phyloP scores from a whole-genome alignment of 2,113 vertebrate genomes.

The Chitala chitala region DNA sequence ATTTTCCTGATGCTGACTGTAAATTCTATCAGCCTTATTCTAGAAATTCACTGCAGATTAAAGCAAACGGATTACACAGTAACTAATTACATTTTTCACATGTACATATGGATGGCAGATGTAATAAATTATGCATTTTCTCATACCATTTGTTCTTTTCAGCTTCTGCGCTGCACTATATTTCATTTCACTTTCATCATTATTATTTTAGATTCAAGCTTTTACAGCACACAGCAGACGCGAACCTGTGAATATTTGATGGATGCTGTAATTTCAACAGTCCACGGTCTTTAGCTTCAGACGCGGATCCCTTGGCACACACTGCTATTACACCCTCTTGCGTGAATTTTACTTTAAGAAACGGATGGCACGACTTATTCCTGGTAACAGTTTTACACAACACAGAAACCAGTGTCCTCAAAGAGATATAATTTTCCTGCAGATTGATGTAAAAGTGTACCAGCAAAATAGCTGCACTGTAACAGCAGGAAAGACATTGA shows the following conservation, averaged over 20 bases:
- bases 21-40: background rate
- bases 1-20: background rate
- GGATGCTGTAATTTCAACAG: background rate
- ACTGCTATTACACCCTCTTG: background rate
- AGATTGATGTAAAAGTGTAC: slow-evolving; percentile 12
- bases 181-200: slow-evolving; percentile 15
- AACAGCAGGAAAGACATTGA: slow-evolving; percentile 23
- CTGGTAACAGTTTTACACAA: background rate
- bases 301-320: background rate
- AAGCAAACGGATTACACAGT: slow-evolving; percentile 16
- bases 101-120: slow-evolving; percentile 19
- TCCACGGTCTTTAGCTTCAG: no score
- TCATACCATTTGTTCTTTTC: slow-evolving; percentile 12
- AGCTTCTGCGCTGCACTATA: background rate
- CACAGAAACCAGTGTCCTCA: background rate
- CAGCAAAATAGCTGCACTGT: slow-evolving; percentile 25
- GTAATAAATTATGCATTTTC: background rate
- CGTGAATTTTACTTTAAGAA: background rate
- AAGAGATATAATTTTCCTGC: background rate
- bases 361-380: background rate
- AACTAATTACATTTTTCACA: slow-evolving; percentile 17
- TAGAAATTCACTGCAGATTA: slow-evolving; percentile 6
- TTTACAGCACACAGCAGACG: background rate
- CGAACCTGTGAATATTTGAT: background rate
- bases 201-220: background rate